phyloP scores from a whole-genome alignment of 2,888 invertebrate genomes.

The Gymnosoma rotundatum region DNA sequence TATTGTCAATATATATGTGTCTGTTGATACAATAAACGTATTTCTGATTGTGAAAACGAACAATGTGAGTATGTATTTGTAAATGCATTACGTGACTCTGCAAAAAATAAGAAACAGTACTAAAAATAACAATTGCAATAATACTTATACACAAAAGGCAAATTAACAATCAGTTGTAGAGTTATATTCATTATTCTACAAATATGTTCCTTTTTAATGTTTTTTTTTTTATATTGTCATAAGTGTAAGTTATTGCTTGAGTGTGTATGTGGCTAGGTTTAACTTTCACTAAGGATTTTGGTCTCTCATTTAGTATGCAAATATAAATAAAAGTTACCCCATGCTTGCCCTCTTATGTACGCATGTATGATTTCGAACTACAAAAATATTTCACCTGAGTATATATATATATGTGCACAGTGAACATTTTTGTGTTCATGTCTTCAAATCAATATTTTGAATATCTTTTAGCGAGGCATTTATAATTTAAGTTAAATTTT shows the following conservation, averaged over 20 bases:
- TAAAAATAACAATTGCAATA: conserved; percentile 62
- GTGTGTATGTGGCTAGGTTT: background rate
- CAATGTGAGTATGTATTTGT: conserved; percentile 42
- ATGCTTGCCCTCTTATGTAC: conserved; percentile 19
- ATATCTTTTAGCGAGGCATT: no score
- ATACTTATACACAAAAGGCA: conserved; percentile 51
- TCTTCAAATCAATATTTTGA: no score
- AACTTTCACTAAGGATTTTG: conserved; percentile 58
- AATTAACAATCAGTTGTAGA: conserved; percentile 63
- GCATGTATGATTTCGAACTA: conserved; percentile 14
- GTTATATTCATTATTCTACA: conserved; percentile 47
- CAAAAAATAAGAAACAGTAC: conserved; percentile 19
- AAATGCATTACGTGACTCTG: conserved; percentile 63
- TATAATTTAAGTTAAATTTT: no score
- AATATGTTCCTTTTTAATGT: conserved; percentile 41
- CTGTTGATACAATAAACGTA: conserved; percentile 4
- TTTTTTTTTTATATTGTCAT: background rate
- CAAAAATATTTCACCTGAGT: conserved; percentile 58
- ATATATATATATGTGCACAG: conserved; percentile 29
- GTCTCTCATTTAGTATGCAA: conserved; percentile 70
- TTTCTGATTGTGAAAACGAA: conserved; percentile 21
- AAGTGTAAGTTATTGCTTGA: conserved; percentile 28
- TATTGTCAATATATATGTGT: background rate
- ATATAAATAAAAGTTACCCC: conserved; percentile 58
- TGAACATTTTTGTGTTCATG: conserved; percentile 9